Base-by-base conservation (phyloP, 2,113 vertebrate genomes). In the Atractosteus spatula region DNA sequence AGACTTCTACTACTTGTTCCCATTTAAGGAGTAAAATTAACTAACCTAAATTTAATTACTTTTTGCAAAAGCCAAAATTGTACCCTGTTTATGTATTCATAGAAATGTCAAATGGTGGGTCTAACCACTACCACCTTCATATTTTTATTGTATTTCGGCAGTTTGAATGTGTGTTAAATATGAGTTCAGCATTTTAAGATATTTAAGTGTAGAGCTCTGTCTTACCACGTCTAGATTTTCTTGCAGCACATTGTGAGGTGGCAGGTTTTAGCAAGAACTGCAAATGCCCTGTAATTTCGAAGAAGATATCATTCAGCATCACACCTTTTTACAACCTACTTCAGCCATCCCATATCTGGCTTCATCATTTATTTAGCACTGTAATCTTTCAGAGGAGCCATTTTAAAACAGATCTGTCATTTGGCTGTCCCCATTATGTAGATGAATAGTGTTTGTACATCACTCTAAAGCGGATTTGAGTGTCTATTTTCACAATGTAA, bases 341-440 rank as follows among this genome's bases (percentile, higher is more conserved):
- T 42, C 16, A 47, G 56, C 64, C 10, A n/a, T 62, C 43, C 43
- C 16, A 7, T 3, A 8, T 13, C 10, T 14, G 47, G 17, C 43
- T 51, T 62, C 43, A 54, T 73, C 42, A 62, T 73, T 73, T 68
- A 73, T 62, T 73, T 41, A 61, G 16, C 3, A 17, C 64, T 73
- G 16, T 62, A 43, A 51, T n/a, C 55, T 29, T 10, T 11, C n/a
- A 44, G 16, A 41, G 43, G 42, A 73, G 64, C 55, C 71, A 41
- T 73, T 68, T 73, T 73, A 57, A 73, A 73, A 73, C 51, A 17
- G 47, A 45, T 13, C 70, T 55, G 17, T 63, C 70, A 63, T 71
- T 63, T 61, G 67, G 42, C 41, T 73, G 56, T 41, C 10, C 8
- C 55, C 17, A 61, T 68, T 68, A 47, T 68, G 43, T 41, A 47